Evolutionary conservation across 2,797 vertebrate genomes (phyloP).

Genomic region (Spatula versicolor): DNA sequence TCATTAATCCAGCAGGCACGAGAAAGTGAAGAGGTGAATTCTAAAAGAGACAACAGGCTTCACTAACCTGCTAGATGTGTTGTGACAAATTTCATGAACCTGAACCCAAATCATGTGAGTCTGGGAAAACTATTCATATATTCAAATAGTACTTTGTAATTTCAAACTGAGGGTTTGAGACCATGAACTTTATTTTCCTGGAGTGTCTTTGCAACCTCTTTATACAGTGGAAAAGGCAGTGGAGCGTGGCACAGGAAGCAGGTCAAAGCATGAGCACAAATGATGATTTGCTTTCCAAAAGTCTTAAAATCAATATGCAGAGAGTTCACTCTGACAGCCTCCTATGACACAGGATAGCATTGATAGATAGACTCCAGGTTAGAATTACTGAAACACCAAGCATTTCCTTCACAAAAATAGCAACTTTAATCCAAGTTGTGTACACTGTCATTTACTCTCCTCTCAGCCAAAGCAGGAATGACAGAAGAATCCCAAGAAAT

Average conservation of each 20-base stretch:
- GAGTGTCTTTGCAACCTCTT: background rate
- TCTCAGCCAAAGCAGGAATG: background rate
- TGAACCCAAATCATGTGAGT: background rate
- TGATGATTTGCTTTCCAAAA: background rate
- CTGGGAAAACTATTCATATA: background rate
- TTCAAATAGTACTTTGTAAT: fast-evolving
- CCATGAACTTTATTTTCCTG: background rate
- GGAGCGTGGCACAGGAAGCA: background rate
- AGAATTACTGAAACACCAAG: background rate
- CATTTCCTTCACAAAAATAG: background rate
- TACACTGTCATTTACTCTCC: background rate
- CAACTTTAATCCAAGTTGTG: background rate
- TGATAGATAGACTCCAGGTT: background rate
- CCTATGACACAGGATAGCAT: fast-evolving
- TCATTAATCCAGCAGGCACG: background rate
- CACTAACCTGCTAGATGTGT: background rate
- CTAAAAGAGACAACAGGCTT: background rate
- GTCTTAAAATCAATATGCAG: background rate
- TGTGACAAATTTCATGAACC: constrained; percentile 32
- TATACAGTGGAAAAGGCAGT: background rate
- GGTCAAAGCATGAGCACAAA: background rate
- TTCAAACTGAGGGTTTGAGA: background rate
- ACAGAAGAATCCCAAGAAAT: background rate
- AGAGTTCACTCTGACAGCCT: background rate
- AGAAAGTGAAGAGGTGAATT: constrained; percentile 2